These are phyloP conservation scores for Amphimedon queenslandica DNA, from an alignment of 37 sponge, comb jelly and placozoan genomes.

Conservation along the genomic window DNA sequence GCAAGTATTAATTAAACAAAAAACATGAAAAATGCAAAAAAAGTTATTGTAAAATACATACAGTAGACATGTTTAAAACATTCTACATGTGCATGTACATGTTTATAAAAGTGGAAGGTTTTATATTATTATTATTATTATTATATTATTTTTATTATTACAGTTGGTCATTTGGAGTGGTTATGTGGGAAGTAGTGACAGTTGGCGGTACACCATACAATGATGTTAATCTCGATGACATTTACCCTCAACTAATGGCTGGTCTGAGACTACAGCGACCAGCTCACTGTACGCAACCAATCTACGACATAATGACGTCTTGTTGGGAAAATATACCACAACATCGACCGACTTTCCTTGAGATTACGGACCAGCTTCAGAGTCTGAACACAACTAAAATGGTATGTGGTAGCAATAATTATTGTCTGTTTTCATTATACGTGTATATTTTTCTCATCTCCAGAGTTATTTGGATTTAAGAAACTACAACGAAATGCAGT, in stretches of 20 bases:
- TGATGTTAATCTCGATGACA: conserved; percentile 27
- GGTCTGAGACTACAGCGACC: conserved; percentile 62
- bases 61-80: background rate
- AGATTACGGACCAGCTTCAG: conserved; percentile 34
- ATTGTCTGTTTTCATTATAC: background rate
- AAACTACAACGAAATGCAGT: conserved; percentile 31
- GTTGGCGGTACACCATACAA: conserved; percentile 65
- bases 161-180: conserved; percentile 56
- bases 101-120: background rate
- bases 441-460: background rate
- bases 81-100: conserved; percentile 17
- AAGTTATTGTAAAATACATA: background rate
- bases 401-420: conserved; percentile 14
- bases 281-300: conserved; percentile 50
- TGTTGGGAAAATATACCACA: conserved; percentile 53
- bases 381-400: conserved; percentile 39
- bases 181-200: conserved; percentile 76
- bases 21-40: too few relatives aligned
- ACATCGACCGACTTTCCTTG: conserved; percentile 45
- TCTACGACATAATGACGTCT: conserved; percentile 56
- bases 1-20: too few relatives aligned
- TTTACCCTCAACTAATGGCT: conserved; percentile 38
- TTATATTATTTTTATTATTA: background rate
- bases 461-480: conserved; percentile 53
- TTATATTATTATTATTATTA: background rate